Conservation (phyloP, 2,113 vertebrate genomes). For the Callipepla squamata region DNA sequence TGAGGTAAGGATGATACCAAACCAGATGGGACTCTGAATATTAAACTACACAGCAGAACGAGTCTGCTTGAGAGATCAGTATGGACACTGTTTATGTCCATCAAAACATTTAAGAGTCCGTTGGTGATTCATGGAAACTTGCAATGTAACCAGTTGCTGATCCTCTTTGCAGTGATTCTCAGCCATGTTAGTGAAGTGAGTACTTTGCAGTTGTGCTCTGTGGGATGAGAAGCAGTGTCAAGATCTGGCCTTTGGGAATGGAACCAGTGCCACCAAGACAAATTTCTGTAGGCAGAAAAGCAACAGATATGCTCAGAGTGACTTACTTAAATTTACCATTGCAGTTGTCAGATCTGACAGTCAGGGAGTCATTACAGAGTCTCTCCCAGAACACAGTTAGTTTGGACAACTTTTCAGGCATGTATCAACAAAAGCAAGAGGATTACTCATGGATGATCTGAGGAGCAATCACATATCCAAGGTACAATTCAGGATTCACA, state of each 20-base stretch:
- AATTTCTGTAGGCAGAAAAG: conserved; percentile 31
- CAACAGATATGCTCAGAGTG: background rate
- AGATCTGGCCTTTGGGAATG: background rate
- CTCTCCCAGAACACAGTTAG: background rate
- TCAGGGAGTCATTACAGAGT: background rate
- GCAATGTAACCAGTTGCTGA: background rate
- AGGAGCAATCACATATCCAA: background rate
- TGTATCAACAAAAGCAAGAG: conserved; percentile 27
- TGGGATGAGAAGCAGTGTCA: background rate
- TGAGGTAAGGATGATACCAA: background rate
- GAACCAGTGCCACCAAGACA: conserved; percentile 22
- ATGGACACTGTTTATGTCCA: background rate
- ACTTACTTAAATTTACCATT: background rate
- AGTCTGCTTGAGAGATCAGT: background rate
- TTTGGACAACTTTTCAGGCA: conserved; percentile 1
- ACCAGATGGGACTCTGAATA: background rate
- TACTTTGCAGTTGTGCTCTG: background rate
- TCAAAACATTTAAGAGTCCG: background rate
- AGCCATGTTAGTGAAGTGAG: no score
- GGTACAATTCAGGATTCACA: background rate
- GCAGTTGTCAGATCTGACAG: background rate
- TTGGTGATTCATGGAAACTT: background rate
- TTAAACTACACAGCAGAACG: background rate
- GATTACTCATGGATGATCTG: background rate
- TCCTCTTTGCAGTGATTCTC: background rate